Evolutionary conservation across 2,797 vertebrate genomes (phyloP), one percentile per base, ranked within the genome.

Genomic region (Artibeus jamaicensis): DNA sequence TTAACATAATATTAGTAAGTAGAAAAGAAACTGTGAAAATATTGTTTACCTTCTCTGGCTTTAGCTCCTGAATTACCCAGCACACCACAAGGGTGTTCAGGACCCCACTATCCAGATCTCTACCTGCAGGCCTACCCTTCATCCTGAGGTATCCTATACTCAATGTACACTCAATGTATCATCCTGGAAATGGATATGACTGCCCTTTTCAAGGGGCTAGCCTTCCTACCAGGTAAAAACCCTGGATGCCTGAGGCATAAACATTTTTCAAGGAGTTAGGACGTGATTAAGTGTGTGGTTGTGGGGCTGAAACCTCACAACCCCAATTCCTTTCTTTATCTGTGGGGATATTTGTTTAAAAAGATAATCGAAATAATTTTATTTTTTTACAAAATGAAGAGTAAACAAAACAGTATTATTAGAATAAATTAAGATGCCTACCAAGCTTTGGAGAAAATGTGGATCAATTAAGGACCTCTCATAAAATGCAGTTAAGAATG

Each of bases 401-500:
- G 9, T 39, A 88, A 84, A 50, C 46, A 73, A 93, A 79, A 65
- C 29, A 89, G 12, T 48, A 88, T 37, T 84, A 46, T 22, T 77
- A 29, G 53, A 65, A 12, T 71, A 71, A 91, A 79, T 84, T 73
- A 79, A 73, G 44, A 62, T 79, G 32, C 79, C 12, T 42, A 79
- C 18, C 9, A 85, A 89, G 9, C 15, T 79, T 65, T 89, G n/a
- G 24, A 85, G 21, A 85, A 11, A 55, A 55, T 93, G 21, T 67
- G 18, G 39, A n/a, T 79, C 50, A 89, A 79, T 78, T n/a, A 89
- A 79, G 89, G 15, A 95, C 78, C 42, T 95, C 24, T 86, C 12
- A 68, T n/a, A 53, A 6, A 76, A 73, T 48, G 26, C 7, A 65
- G 37, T 1, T 74, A 37, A 18, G 26, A 84, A 62, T 37, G 14